These are phyloP conservation scores for Metellina segmentata DNA, from an alignment of 2,888 invertebrate genomes.

Conservation along the genomic window DNA sequence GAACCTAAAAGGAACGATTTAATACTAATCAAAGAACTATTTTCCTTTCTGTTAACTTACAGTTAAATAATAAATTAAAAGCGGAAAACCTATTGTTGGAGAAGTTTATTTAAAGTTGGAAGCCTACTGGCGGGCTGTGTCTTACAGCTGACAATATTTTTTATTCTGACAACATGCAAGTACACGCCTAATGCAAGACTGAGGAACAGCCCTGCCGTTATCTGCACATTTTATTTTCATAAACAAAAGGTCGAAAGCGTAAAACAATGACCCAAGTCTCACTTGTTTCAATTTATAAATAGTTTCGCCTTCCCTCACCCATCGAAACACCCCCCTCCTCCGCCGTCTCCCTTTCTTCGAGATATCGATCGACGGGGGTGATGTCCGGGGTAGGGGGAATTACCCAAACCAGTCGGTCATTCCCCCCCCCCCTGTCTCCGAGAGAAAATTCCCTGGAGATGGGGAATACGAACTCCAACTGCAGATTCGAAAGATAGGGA, in stretches of 20 bases:
- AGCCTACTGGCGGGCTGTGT: too few relatives aligned
- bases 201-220: background rate
- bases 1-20: too few relatives aligned
- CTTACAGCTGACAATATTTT: background rate
- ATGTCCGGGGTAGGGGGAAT: background rate
- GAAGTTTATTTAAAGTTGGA: too few relatives aligned
- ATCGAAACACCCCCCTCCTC: conserved; percentile 1
- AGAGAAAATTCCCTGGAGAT: conserved; percentile 39
- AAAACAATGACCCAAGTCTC: conserved; percentile 18
- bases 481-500: background rate
- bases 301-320: conserved; percentile 24
- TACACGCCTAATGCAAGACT: background rate
- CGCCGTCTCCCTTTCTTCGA: background rate
- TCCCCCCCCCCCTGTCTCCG: background rate
- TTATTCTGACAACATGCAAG: background rate
- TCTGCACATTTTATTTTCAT: background rate
- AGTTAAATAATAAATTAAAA: too few relatives aligned
- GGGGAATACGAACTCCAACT: background rate
- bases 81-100: too few relatives aligned
- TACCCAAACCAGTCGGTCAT: conserved; percentile 19
- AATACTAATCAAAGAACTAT: too few relatives aligned
- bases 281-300: conserved; percentile 56
- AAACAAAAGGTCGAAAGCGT: background rate
- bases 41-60: too few relatives aligned
- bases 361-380: conserved; percentile 11